These are phyloP conservation scores for Emydura subglobosa DNA, from an alignment of 2,113 vertebrate genomes.

Conservation along the genomic window DNA sequence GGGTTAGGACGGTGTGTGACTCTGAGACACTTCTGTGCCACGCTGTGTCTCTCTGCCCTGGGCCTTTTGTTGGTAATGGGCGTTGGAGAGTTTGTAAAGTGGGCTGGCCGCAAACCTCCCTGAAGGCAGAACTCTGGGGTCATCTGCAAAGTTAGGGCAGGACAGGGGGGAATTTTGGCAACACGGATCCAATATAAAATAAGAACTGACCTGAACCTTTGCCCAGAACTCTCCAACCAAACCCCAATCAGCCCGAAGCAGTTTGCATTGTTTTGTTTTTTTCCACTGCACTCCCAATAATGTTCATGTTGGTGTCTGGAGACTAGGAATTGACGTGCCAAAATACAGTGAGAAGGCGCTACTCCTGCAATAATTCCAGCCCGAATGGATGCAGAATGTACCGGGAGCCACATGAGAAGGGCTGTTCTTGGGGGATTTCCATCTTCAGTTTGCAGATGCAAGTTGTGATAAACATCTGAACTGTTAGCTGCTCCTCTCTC, in stretches of 20 bases:
- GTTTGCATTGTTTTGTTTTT: not conserved
- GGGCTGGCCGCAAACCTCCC: not conserved
- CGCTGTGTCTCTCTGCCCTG: not conserved
- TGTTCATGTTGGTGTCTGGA: not conserved
- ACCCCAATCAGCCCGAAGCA: not conserved
- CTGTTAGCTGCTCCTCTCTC: accelerated
- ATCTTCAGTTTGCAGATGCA: not conserved
- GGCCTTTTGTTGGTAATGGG: not conserved
- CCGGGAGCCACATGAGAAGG: not conserved
- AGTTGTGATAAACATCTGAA: not conserved
- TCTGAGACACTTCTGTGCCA: accelerated
- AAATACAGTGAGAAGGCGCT: not conserved
- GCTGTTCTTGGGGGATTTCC: not conserved
- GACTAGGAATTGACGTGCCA: accelerated
- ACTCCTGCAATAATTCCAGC: not conserved
- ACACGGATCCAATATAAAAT: accelerated
- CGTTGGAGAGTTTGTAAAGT: not conserved
- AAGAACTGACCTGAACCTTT: not conserved
- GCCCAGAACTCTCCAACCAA: not conserved
- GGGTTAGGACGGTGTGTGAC: accelerated
- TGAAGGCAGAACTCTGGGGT: not conserved
- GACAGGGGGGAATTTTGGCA: not conserved
- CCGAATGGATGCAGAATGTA: not conserved
- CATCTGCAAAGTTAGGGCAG: not conserved
- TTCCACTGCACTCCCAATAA: not conserved